Evolutionary conservation across 2,797 vertebrate species (phyloP), one percentile per base, ranked within the genome.

Genomic region (Erethizon dorsatum): DNA sequence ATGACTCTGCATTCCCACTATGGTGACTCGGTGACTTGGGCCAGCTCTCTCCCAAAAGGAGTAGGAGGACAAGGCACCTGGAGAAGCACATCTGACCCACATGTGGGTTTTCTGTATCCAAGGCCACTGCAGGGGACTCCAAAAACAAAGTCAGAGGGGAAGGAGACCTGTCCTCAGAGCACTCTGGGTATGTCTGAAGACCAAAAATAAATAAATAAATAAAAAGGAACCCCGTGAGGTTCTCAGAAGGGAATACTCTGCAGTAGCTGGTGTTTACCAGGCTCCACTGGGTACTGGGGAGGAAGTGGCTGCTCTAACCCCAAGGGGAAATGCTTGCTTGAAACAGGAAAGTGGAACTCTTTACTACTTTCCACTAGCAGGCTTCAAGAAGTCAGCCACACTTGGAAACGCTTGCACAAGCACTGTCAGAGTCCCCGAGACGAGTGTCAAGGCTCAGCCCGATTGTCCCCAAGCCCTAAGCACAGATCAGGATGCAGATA

Each of bases 311-410:
- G 98, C 95, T 99, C 63, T 99, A 99, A 99, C 98, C 98, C 98
- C 90, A 97, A 78, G 98, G 98, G 99, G 99, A 99, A 99, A 99
- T 97, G 98, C 99, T 99, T 97, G 97, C 97, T 97, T 98, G 98
- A 99, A 99, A 99, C 99, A 99, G 99, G 99, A 99, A 99, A 99
- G 99, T 98, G 98, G 98, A 99, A 98, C 97, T 98, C 99, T 98
- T 98, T 96, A 97, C 97, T 88, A 98, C 94, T 98, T 98, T 98
- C 98, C 98, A 98, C 97, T 96, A 93, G 97, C 94, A 84, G 90
- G 33, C 59, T 93, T 93, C 84, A 71, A 71, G 85, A 61, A 56
- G 50, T 63, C 3, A 0, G 80, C 88, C 92, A 63, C 82, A 73
- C 83, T 69, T 94, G 91, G 96, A 96, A 96, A 96, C 2, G 14